Conservation (phyloP, 2,888 invertebrate species). For the Trichogramma dendrolimi region DNA sequence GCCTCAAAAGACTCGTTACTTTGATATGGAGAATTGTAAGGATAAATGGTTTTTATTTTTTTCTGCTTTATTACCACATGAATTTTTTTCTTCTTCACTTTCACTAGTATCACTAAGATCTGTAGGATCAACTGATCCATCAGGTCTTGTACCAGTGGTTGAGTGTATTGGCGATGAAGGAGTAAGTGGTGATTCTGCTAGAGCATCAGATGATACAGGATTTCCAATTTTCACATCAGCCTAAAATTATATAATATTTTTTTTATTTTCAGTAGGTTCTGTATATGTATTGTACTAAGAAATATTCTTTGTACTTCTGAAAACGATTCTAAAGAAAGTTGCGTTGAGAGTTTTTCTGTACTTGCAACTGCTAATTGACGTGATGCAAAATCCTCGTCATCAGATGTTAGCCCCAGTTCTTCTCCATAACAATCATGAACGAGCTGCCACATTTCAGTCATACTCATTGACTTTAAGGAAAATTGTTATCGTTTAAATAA, state of each 20-base stretch:
- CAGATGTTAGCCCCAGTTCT: slow-evolving; percentile 86
- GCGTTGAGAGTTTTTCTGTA: slow-evolving; percentile 47
- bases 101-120: slow-evolving; percentile 79
- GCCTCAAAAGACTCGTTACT: background rate
- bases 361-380: slow-evolving; percentile 50
- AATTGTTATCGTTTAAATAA: slow-evolving; percentile 18
- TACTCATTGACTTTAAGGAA: slow-evolving; percentile 55
- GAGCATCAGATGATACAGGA: slow-evolving; percentile 24
- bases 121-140: slow-evolving; percentile 55
- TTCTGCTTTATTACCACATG: slow-evolving; percentile 34
- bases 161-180: slow-evolving; percentile 25
- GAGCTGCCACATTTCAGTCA: slow-evolving; percentile 62
- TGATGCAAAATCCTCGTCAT: slow-evolving; percentile 81
- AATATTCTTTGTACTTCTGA: slow-evolving; percentile 49
- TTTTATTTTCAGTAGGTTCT: background rate
- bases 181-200: slow-evolving; percentile 18
- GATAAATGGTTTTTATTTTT: background rate
- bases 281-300: slow-evolving; percentile 44
- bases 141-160: slow-evolving; percentile 17
- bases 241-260: slow-evolving; percentile 6
- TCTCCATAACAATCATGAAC: slow-evolving; percentile 92
- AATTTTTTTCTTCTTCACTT: slow-evolving; percentile 69
- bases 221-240: slow-evolving; percentile 31
- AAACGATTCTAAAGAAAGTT: slow-evolving; percentile 55
- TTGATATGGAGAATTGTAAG: background rate